A percentile compares a stretch with the other conserved stretches of the same genome.
Conservation (phyloP, 1,140 invertebrate species). For the Aphaenogaster ashmeadi region DNA sequence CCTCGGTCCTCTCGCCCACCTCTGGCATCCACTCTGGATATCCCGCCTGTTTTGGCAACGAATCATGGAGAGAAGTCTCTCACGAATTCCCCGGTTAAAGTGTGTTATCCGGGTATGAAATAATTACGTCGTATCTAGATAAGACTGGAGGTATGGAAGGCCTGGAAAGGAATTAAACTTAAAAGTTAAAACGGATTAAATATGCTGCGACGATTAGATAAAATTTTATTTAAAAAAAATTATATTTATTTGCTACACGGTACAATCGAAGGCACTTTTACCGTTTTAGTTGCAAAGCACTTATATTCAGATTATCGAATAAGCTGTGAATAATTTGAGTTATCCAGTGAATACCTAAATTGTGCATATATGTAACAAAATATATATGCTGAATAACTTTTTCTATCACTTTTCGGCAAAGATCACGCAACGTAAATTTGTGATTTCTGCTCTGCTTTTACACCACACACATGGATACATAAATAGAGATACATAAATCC, state of each 20-base stretch:
- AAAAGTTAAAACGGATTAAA: background rate
- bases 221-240: slow-evolving; percentile 15
- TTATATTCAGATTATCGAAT: background rate
- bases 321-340: background rate
- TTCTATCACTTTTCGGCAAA: background rate
- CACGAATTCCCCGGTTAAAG: background rate
- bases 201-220: background rate
- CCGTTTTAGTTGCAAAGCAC: background rate
- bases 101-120: background rate
- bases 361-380: background rate
- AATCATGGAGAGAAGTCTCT: slow-evolving; percentile 18
- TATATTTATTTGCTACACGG: background rate
- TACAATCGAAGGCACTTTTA: slow-evolving; percentile 38
- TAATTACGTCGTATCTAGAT: background rate
- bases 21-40: background rate
- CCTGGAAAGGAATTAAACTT: background rate
- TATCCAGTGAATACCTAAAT: background rate
- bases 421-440: background rate
- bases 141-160: background rate
- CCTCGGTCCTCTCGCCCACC: background rate
- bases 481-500: background rate
- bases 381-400: background rate
- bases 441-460: background rate
- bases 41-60: background rate
- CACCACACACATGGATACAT: background rate